Percentiles rank a stretch among this genome's conserved stretches.
These are phyloP conservation scores for Epistrophe grossulariae DNA, from an alignment of 2,888 invertebrate species.

Conservation along the genomic window DNA sequence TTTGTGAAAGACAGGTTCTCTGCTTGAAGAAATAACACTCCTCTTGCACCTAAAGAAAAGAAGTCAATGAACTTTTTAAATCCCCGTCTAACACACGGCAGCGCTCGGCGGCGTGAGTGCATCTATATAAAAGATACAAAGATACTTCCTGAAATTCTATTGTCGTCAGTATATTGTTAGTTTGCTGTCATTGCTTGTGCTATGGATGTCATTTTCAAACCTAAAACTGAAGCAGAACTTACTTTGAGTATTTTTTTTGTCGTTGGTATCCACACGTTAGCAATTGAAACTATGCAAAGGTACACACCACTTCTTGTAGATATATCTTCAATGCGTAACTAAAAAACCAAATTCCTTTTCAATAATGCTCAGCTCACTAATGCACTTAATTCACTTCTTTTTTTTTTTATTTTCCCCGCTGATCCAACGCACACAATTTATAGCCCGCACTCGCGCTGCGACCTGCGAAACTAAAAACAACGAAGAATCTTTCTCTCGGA, in stretches of 20 bases:
- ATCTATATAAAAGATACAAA: conserved; percentile 41
- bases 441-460: conserved; percentile 45
- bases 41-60: conserved; percentile 34
- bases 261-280: not conserved
- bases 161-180: conserved; percentile 27
- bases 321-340: conserved; percentile 40
- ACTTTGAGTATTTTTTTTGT: conserved; percentile 51
- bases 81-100: conserved; percentile 11
- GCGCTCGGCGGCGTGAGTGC: conserved; percentile 1
- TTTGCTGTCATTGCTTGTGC: conserved; percentile 19
- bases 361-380: conserved; percentile 35
- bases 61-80: conserved; percentile 64
- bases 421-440: conserved; percentile 31
- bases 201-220: conserved; percentile 9
- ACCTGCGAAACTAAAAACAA: conserved; percentile 4
- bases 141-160: conserved; percentile 62
- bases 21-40: conserved; percentile 32
- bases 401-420: not conserved
- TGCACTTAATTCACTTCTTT: conserved; percentile 32
- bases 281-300: not conserved
- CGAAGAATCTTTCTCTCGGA: conserved; percentile 20
- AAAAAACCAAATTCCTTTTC: conserved; percentile 44
- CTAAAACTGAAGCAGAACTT: conserved; percentile 41
- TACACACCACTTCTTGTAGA: not conserved
- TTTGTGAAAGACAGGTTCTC: conserved; percentile 66